Evolutionary conservation across 2,797 vertebrate species (phyloP), one percentile per base, ranked within the genome.

Genomic region (Alcedo quadribrachys): DNA sequence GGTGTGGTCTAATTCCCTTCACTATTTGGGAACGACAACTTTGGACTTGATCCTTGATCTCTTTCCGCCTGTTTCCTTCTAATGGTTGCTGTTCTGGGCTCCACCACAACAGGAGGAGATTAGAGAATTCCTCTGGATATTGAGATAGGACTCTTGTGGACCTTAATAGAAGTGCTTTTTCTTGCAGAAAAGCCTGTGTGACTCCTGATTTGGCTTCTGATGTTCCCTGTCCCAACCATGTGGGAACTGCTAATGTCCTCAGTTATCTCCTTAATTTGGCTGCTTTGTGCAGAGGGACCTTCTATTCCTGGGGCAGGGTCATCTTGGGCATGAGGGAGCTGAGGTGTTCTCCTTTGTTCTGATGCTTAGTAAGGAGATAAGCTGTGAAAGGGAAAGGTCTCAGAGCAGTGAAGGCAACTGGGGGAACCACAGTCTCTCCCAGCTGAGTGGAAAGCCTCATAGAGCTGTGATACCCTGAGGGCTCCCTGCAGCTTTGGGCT

Each of bases 401-500:
- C 32, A 33, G 46, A 24, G 32, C 2, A 3, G 5, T 13, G 51
- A 54, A 28, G 43, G 28, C 20, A n/a, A 45, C 11, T 8, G 25
- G 27, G 42, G 70, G 37, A 67, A 20, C 11, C 57, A 25, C 32
- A 15, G 60, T 4, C 21, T 46, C 53, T 81, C 48, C 58, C 57
- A 81, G 46, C 24, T 3, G 33, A 42, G 45, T 16, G 60, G 70
- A 65, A 86, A 84, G 20, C 16, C 54, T 24, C 35, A 8, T 11
- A 8, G 57, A 83, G 30, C 43, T 63, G 53, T 33, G 66, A 21
- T 4, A 15, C 15, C 58, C 66, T 76, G 6, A 81, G 42, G 55
- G 37, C 21, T 75, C 60, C 33, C 40, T 1, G 0, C 50, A 43
- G 25, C 28, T 57, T 82, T 3, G 0, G 14, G 17, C n/a, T 48